phyloP scores from a whole-genome alignment of 2,113 vertebrate species.

The Neomonachus schauinslandi region DNA sequence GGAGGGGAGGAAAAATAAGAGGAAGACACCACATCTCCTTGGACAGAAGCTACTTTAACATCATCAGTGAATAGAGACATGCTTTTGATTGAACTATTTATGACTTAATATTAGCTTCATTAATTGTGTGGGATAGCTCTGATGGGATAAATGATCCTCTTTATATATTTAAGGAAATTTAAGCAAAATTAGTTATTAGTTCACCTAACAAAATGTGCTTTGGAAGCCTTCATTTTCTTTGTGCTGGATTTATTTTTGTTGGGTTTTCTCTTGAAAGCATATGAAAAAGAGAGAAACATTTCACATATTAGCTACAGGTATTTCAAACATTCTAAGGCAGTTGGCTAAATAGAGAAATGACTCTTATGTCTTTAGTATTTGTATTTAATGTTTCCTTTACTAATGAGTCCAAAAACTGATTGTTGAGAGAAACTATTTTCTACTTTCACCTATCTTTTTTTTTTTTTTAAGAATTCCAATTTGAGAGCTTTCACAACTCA shows the following conservation, averaged over 20 bases:
- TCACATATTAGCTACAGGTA: not conserved
- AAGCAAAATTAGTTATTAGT: not conserved
- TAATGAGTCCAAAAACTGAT: constrained; percentile 18
- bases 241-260: constrained; percentile 42
- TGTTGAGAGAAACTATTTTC: not conserved
- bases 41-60: not conserved
- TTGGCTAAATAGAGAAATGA: constrained; percentile 23
- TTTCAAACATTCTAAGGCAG: constrained; percentile 33
- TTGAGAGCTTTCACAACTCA: constrained; percentile 3
- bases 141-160: not conserved
- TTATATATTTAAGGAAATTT: constrained; percentile 9
- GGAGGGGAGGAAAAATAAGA: not conserved
- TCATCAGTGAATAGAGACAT: not conserved
- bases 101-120: not conserved
- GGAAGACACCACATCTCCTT: not conserved
- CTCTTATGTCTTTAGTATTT: not conserved
- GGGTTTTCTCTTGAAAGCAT: not conserved
- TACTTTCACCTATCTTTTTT: not conserved
- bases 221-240: constrained; percentile 38
- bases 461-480: not conserved
- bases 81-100: not conserved
- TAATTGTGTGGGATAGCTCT: not conserved
- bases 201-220: constrained; percentile 15
- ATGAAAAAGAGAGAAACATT: constrained; percentile 22
- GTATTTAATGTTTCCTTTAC: constrained; percentile 25